Conservation (phyloP, 2,888 invertebrate genomes). For the Microchrysa polita region DNA sequence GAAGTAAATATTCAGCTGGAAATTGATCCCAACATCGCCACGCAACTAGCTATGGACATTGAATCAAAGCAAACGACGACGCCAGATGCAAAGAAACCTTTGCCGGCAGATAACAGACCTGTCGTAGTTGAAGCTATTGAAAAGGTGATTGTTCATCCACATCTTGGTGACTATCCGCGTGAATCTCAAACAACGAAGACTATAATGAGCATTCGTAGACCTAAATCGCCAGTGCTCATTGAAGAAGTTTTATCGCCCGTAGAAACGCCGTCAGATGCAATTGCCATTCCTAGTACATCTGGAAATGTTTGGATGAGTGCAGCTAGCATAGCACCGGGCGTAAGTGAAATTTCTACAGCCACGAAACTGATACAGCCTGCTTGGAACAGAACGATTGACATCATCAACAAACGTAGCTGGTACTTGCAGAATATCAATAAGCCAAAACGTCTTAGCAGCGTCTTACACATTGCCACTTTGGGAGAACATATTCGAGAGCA, state of each 20-base stretch:
- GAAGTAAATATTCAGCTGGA: slow-evolving; percentile 60
- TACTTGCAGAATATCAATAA: slow-evolving; percentile 67
- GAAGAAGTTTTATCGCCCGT: slow-evolving; percentile 67
- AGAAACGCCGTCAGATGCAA: slow-evolving; percentile 63
- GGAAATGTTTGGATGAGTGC: slow-evolving; percentile 57
- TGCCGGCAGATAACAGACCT: slow-evolving; percentile 49
- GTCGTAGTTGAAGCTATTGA: slow-evolving; percentile 8
- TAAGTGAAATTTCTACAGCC: slow-evolving; percentile 40
- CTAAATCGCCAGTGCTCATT: slow-evolving; percentile 66
- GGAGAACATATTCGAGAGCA: slow-evolving; percentile 68
- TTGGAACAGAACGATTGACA: slow-evolving; percentile 68
- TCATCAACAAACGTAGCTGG: slow-evolving; percentile 68
- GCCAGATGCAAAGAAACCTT: background rate
- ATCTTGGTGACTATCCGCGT: background rate
- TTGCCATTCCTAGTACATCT: slow-evolving; percentile 63
- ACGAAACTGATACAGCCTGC: slow-evolving; percentile 57
- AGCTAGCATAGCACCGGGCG: slow-evolving; percentile 32
- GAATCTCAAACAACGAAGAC: slow-evolving; percentile 23
- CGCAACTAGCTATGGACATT: slow-evolving; percentile 52
- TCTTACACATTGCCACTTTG: slow-evolving; percentile 71
- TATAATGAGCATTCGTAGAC: slow-evolving; percentile 54
- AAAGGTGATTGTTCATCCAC: slow-evolving; percentile 47
- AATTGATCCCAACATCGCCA: slow-evolving; percentile 55
- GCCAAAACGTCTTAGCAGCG: slow-evolving; percentile 69
- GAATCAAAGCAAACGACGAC: background rate